Evolutionary conservation across 2,888 invertebrate species (phyloP), one percentile per base, ranked within the genome.

Genomic region (Seira ritae): DNA sequence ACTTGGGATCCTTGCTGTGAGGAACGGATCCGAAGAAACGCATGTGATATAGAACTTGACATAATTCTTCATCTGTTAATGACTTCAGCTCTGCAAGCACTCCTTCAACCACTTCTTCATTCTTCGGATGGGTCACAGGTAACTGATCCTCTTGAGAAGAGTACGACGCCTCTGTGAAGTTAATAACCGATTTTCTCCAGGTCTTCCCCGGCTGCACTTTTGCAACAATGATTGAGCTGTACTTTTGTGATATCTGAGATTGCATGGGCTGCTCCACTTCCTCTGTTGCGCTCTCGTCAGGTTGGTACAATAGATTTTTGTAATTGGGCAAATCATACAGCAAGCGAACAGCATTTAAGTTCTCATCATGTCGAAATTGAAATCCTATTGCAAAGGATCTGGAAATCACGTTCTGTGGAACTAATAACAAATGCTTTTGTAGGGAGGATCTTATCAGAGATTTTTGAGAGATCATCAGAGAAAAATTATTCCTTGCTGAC

Each of bases 1-100:
- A 94, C 90, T 94, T 94, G 81, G 92, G 92, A 1, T 92, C 91
- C 74, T 92, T 91, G 8, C 92, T 90, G 0, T 92, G 92, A 19
- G 90, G 90, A 17, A 93, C 92, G 70, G 90, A 90, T 0, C 94
- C 93, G 60, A 86, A 88, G 0, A 68, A 19, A 15, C 67, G 37
- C 4, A 85, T 15, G 19, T 84, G 65, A 67, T 84, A 81, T 22
- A 86, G 23, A 55, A 85, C 46, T 62, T 72, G 80, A 15, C 80
- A 70, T 15, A 86, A 46, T n/a, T 86, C 85, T 10, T 81, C 77
- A 70, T 86, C 86, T 12, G 68, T 67, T 10, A 83, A 60, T 8
- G 31, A 8, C 20, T 66, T 42, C 19, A 83, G 22, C 19, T 85
- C 74, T n/a, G 24, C 62, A 46, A 85, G 24, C 0, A 85, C 76